Base-by-base conservation (phyloP, 2,797 vertebrate species). In the Hydrolagus colliei region DNA sequence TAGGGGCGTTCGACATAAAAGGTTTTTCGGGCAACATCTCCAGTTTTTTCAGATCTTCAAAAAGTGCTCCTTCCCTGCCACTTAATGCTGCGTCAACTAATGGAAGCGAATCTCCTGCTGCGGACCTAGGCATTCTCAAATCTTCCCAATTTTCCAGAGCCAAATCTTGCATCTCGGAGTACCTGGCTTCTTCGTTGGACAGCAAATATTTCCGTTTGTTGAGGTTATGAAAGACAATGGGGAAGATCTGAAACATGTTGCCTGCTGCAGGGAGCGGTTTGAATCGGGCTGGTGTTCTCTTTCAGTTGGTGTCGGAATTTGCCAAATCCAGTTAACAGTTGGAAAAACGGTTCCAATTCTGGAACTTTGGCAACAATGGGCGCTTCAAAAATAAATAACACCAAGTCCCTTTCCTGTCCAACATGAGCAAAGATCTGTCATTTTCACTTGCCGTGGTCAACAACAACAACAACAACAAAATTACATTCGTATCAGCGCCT, bases 91-190 rank as follows among this genome's bases (percentile, higher is more conserved):
- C 18, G 14, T 22, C n/a, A 1, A 7, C 22, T 1, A 63, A 67
- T 5, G 79, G 65, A 11, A 67, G n/a, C 2, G 65, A 84, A 20
- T 71, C 79, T 52, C 41, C 41, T 5, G 79, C 32, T 32, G 52
- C 32, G 2, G 65, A 71, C 20, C 79, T 84, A 9, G 79, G 71
- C 79, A 71, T 84, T 3, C 63, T n/a, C 79, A 41, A 18, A 4
- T 84, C 79, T 71, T 84, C 27, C 79, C 52, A 68, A 32, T 71
- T 84, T 84, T 71, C 79, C 79, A 84, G 27, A 18, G 27, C 32
- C 12, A 84, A 32, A 13, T 52, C 79, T 52, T 71, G 79, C 62
- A 82, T 82, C 78, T 82, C 78, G 5, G 78, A 67, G 61, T 32
- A 82, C 63, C 32, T 67, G 13, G 14, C 65, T 10, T 71, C 79